Evolutionary conservation across 2,888 invertebrate species (phyloP).

Genomic region (Dendrolimus houi): DNA sequence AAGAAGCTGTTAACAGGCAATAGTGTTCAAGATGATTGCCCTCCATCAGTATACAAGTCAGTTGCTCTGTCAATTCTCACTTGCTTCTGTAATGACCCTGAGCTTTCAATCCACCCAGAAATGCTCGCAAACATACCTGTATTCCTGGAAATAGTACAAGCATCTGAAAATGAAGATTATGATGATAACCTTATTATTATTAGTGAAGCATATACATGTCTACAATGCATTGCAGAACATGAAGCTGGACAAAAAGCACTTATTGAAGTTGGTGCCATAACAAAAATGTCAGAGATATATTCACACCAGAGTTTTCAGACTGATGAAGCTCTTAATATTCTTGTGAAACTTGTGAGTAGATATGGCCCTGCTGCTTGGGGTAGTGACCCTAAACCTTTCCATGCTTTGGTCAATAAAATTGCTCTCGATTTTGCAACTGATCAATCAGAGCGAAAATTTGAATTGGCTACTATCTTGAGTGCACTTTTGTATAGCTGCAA

Average conservation of each 20-base stretch:
- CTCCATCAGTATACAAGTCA: constrained; percentile 92
- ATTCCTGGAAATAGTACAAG: constrained; percentile 88
- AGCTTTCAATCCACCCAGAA: constrained; percentile 87
- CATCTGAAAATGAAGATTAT: constrained; percentile 88
- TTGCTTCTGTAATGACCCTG: constrained; percentile 88
- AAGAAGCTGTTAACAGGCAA: constrained; percentile 85
- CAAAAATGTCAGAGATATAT: constrained; percentile 90
- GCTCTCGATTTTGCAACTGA: constrained; percentile 92
- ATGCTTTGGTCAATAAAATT: constrained; percentile 88
- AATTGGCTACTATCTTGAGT: constrained; percentile 87
- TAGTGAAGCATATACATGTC: constrained; percentile 89
- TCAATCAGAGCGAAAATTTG: constrained; percentile 92
- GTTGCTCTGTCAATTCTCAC: constrained; percentile 92
- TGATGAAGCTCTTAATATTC: constrained; percentile 89
- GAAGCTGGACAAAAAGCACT: constrained; percentile 88
- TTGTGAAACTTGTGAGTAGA: constrained; percentile 83
- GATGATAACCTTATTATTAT: constrained; percentile 92
- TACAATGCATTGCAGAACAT: constrained; percentile 87
- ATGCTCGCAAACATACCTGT: constrained; percentile 90
- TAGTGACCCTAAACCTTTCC: constrained; percentile 85
- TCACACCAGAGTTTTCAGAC: constrained; percentile 92
- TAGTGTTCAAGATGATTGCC: constrained; percentile 90
- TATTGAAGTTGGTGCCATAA: constrained; percentile 85
- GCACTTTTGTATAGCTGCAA: constrained; percentile 85
- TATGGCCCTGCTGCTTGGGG: constrained; percentile 88